Percentiles rank a stretch among this genome's conserved stretches.
Conservation (phyloP, 1,140 invertebrate genomes). For the Bombus pyrosoma region DNA sequence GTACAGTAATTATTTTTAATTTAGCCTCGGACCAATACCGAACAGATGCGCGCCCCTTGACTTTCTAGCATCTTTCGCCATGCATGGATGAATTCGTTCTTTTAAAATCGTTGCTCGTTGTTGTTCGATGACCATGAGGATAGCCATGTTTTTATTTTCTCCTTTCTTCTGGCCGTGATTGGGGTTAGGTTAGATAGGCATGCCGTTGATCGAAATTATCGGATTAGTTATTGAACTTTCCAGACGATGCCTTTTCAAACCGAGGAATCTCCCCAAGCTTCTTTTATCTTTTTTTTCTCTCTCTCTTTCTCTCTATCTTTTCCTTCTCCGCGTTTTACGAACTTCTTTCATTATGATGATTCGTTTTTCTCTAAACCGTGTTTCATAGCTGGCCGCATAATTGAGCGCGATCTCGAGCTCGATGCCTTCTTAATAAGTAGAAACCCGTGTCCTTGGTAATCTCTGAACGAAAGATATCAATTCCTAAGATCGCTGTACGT, state of each 20-base stretch:
- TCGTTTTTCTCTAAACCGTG: neutral
- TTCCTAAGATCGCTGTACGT: neutral
- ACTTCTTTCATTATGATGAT: slow-evolving; percentile 16
- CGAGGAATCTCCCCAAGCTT: neutral
- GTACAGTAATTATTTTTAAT: slow-evolving; percentile 50
- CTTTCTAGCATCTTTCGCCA: neutral
- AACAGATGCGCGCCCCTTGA: slow-evolving; percentile 40
- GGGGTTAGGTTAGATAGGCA: neutral
- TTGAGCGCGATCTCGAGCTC: neutral
- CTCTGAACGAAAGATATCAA: slow-evolving; percentile 6
- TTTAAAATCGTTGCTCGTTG: neutral
- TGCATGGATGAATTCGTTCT: slow-evolving; percentile 3
- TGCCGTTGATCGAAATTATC: slow-evolving; percentile 13
- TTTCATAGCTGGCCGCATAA: neutral
- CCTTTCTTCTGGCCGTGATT: neutral
- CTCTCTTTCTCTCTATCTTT: neutral
- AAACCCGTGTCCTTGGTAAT: neutral
- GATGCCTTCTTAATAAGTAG: slow-evolving; percentile 2
- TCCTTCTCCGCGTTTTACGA: neutral
- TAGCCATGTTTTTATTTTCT: slow-evolving; percentile 19
- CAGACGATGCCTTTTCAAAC: neutral
- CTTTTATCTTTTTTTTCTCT: neutral
- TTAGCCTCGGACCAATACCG: neutral
- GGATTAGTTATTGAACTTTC: slow-evolving; percentile 25
- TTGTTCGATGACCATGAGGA: neutral